Evolutionary conservation across 2,113 vertebrate genomes (phyloP), one percentile per base, ranked within the genome.

Genomic region (Phaetusa simplex): DNA sequence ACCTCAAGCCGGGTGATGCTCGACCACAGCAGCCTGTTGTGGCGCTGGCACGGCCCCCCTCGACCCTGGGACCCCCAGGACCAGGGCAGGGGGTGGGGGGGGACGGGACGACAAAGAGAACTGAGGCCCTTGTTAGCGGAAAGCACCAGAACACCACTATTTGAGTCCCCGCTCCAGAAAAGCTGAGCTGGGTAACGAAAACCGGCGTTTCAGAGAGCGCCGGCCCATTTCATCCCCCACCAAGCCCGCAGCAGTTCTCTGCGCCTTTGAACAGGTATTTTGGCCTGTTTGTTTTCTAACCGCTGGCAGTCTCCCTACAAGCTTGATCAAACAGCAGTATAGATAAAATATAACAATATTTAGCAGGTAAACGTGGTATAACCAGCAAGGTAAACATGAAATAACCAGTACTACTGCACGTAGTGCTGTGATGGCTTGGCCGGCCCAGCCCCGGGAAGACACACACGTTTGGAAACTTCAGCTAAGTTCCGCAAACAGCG

Each of bases 201-300:
- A 62, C 7, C 22, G 18, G 32, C 30, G 14, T 3, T 3, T 20
- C 40, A 30, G 52, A 21, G 14, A 4, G 8, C 34, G 4, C 12
- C 0, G 6, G 19, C 47, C 69, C 16, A 10, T 1, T 30, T 3
- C 30, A 0, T 2, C 34, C 71, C 58, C 16, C 5, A 15, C 45
- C 67, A 2, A 23, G 34, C 55, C 16, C 6, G 18, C n/a, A 55
- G 30, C 38, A 22, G 6, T 3, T 32, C 55, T 36, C 6, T 4
- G 36, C 38, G 4, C 49, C 24, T 49, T 56, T 22, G 12, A 27
- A 13, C 11, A 11, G 47, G 20, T 30, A 32, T 22, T 55, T n/a
- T 15, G 12, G 12, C 14, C 32, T 27, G 14, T 30, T 70, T 52
- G 14, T 73, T 55, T 70, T 49, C 55, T 29, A 56, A 34, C 40